These are phyloP conservation scores for Echinops telfairi DNA, from an alignment of 2,113 vertebrate species.

Conservation along the genomic window DNA sequence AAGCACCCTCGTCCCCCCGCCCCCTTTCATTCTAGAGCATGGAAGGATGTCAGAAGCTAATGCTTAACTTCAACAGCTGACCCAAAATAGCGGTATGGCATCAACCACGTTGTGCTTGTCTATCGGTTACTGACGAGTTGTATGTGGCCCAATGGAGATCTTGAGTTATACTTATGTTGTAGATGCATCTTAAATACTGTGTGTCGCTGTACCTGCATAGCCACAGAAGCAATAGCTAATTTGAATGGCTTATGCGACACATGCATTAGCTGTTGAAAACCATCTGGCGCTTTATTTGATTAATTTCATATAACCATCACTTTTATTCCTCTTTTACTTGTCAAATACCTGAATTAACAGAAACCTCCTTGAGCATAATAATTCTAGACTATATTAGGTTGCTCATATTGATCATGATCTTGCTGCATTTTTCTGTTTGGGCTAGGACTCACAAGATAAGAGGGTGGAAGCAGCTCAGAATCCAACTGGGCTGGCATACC, in stretches of 20 bases:
- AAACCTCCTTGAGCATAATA: slow-evolving; percentile 90
- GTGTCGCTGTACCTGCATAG: slow-evolving; percentile 64
- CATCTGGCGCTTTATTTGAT: slow-evolving; percentile 89
- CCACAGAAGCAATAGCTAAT: slow-evolving; percentile 55
- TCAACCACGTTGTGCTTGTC: slow-evolving; percentile 45
- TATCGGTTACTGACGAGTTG: slow-evolving; percentile 70
- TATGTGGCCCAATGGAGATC: slow-evolving; percentile 72
- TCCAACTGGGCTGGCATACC: slow-evolving; percentile 5
- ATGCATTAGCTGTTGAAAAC: slow-evolving; percentile 86
- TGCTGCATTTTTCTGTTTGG: slow-evolving; percentile 86
- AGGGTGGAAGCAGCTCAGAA: slow-evolving; percentile 62
- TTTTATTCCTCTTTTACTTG: slow-evolving; percentile 89
- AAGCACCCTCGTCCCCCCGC: neutral
- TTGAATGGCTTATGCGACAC: slow-evolving; percentile 82
- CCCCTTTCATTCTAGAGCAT: slow-evolving; percentile 52
- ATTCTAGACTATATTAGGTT: slow-evolving; percentile 88
- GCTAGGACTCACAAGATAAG: slow-evolving; percentile 73
- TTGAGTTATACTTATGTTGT: slow-evolving; percentile 66
- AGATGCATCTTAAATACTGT: slow-evolving; percentile 64
- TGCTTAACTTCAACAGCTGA: slow-evolving; percentile 11
- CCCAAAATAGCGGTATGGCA: slow-evolving; percentile 5
- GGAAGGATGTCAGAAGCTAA: slow-evolving; percentile 58
- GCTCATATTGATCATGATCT: slow-evolving; percentile 87
- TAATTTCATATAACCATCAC: slow-evolving; percentile 88
- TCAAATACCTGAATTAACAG: slow-evolving; percentile 87